Percentiles rank a stretch among this genome's conserved stretches.
These are phyloP conservation scores for Pseudoatta argentina DNA, from an alignment of 1,140 invertebrate genomes.

Conservation along the genomic window DNA sequence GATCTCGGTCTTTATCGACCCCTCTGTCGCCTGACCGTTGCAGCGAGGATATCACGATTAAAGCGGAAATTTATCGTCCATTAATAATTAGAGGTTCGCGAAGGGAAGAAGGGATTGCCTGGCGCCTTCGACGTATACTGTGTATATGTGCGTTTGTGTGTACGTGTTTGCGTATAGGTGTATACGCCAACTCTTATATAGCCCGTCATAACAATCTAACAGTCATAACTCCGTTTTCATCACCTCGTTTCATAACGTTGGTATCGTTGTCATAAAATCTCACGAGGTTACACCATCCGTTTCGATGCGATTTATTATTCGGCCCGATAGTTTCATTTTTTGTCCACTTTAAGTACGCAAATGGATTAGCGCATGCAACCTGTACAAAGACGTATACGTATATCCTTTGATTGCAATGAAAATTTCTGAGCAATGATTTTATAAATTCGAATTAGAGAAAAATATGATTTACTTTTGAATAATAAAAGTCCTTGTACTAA, in stretches of 20 bases:
- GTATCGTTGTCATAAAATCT: conserved; percentile 69
- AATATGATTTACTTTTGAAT: background rate
- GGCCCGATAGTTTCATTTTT: conserved; percentile 54
- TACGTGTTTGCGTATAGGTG: background rate
- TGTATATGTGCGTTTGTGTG: background rate
- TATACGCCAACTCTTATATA: conserved; percentile 13
- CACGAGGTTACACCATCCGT: conserved; percentile 38
- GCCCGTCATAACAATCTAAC: conserved; percentile 67
- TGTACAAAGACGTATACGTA: background rate
- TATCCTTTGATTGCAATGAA: background rate
- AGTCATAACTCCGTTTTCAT: conserved; percentile 68
- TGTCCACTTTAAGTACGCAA: conserved; percentile 31
- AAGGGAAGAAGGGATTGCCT: conserved; percentile 7
- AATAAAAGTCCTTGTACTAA: conserved; percentile 1
- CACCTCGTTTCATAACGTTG: conserved; percentile 53
- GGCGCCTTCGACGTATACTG: conserved; percentile 28
- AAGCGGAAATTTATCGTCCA: conserved; percentile 67
- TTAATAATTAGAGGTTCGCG: conserved; percentile 69
- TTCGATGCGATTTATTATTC: conserved; percentile 67
- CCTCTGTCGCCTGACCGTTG: conserved; percentile 9
- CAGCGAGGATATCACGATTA: conserved; percentile 50
- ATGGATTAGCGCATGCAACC: background rate
- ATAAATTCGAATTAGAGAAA: background rate
- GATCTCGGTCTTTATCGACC: conserved; percentile 64
- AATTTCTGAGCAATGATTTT: background rate